Conservation (phyloP, 2,888 invertebrate species). For the Macrophya annulata region DNA sequence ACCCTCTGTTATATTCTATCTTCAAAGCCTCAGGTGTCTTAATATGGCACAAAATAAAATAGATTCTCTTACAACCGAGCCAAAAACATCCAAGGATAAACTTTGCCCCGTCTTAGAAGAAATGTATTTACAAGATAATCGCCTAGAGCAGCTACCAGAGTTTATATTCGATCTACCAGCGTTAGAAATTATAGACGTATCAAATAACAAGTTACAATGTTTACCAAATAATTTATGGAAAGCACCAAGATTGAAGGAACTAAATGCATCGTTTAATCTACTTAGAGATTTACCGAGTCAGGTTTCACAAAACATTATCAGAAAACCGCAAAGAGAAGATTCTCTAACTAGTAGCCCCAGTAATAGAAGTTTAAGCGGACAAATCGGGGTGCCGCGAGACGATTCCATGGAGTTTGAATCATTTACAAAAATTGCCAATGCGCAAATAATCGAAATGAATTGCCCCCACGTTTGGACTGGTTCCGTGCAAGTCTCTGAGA, state of each 20-base stretch:
- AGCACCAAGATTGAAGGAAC: slow-evolving; percentile 91
- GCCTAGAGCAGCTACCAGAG: slow-evolving; percentile 90
- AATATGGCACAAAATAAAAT: slow-evolving; percentile 95
- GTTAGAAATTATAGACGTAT: slow-evolving; percentile 92
- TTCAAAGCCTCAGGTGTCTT: slow-evolving; percentile 91
- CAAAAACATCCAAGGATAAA: slow-evolving; percentile 80
- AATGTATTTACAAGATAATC: slow-evolving; percentile 94
- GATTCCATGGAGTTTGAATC: slow-evolving; percentile 77
- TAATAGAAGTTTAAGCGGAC: slow-evolving; percentile 70
- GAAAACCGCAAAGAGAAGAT: slow-evolving; percentile 70
- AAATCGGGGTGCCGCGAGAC: slow-evolving; percentile 72
- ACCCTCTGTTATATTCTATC: slow-evolving; percentile 91
- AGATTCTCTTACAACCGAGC: slow-evolving; percentile 85
- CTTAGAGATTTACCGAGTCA: slow-evolving; percentile 87
- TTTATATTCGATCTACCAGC: slow-evolving; percentile 91
- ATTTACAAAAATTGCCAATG: slow-evolving; percentile 76
- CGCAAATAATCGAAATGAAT: slow-evolving; percentile 82
- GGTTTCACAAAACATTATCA: slow-evolving; percentile 71
- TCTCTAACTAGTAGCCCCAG: slow-evolving; percentile 73
- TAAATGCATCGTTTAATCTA: slow-evolving; percentile 94
- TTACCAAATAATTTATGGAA: slow-evolving; percentile 94
- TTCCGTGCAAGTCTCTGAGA: slow-evolving; percentile 85
- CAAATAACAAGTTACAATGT: slow-evolving; percentile 94
- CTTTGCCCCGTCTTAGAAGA: slow-evolving; percentile 93
- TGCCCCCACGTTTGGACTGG: slow-evolving; percentile 91